Base-by-base conservation (phyloP, 2,888 invertebrate genomes). In the Creontiades dilutus region DNA sequence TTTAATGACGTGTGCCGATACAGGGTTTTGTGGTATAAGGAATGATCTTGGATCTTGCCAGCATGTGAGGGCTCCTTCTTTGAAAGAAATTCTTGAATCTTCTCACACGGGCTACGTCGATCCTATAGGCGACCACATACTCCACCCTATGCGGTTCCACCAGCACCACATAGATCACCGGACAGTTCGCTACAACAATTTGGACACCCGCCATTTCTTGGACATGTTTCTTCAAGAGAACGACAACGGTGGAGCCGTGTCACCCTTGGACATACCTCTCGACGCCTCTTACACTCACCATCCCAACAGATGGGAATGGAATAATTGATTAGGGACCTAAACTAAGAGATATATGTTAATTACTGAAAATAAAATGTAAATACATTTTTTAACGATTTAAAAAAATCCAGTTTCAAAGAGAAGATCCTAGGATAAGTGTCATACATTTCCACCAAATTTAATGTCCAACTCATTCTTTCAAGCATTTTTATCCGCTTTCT, bases 241-340 rank as follows among this genome's bases (percentile, higher is more conserved):
- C 48, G 85, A 86, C 61, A 84, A 37, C 28, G 61, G 28, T 5
- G 48, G 19, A 0, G 88, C 14, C 28, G 88, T 88, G 2, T 88
- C 88, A 16, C 78, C 88, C 2, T 28, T 88, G 78, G 88, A 88
- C 19, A 88, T 88, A 19, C 88, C 88, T 37, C 80, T 88, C 14
- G 88, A 88, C 80, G 7, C 52, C 16, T 88, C 88, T 11, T 88
- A 88, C 55, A 88, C 80, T 4, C 88, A 88, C 57, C 88, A 88
- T 55, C 88, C 88, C 52, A 88, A 88, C 55, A 46, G 88, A 13
- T 88, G 88, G 88, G 88, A 88, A n/a, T 88, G 88, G 88, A 61
- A 85, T 61, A 14, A 46, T 37, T 78, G 14, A 78, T 9, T 78
- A 9, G 46, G 28, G 16, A 78, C 19, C 9, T 23, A 23, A 23